Base-by-base conservation (phyloP, 2,113 vertebrate genomes). In the Oryzias curvinotus region DNA sequence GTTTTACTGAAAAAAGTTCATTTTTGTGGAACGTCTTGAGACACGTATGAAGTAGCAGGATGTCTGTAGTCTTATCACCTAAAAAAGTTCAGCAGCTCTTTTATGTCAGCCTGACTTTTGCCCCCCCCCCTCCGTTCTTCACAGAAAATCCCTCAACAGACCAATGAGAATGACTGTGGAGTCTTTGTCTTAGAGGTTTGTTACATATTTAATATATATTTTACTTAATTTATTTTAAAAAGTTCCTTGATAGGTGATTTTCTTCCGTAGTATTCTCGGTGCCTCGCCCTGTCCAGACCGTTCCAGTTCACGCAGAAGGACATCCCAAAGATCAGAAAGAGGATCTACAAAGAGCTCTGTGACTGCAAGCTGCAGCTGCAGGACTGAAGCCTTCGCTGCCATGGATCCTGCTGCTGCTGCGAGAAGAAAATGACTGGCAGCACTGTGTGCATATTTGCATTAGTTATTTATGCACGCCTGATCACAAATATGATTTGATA, bases 311-410 rank as follows among this genome's bases (percentile, higher is more conserved):
- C 95, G 28, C 97, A 99, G 88, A 93, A 94, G 86, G 95, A 98
- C 90, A 98, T 98, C 93, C 96, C 96, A 77, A 92, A 91, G 52
- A 95, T 98, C 51, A 94, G 97, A 56, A 96, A 96, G 85, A 91
- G 95, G 87, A 99, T 98, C 88, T 99, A 99, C 88, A 96, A 94
- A 88, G 96, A 99, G 89, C 93, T 99, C 45, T 99, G 97, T 84
- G 94, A 98, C 67, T 84, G 96, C 85, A 92, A 91, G 82, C 92
- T 98, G 71, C 90, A 92, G 68, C 92, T 95, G 77, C 91, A 63
- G 14, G 53, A 57, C 46, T 78, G 64, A 44, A 30, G 18, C 23
- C 7, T 16, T 8, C 26, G 15, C 21, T 4, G 47, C n/a, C 17
- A 18, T 3, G 36, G 8, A 36, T 36, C 10, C 36, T 10, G 36